phyloP scores from a whole-genome alignment of 2,888 invertebrate genomes.

The Drosophila bunnanda region DNA sequence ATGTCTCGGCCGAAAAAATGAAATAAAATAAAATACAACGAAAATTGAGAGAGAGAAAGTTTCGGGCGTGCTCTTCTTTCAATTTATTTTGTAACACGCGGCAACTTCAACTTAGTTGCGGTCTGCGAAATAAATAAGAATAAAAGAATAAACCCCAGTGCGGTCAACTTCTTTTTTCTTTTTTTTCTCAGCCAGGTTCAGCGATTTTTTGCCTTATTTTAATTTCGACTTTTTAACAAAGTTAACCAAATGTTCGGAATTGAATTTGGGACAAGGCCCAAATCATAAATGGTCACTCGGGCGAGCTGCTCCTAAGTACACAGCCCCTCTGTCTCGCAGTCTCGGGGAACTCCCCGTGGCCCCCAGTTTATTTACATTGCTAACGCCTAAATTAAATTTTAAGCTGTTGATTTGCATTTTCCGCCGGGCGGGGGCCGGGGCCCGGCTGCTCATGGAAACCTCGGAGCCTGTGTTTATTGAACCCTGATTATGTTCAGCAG shows the following conservation, averaged over 20 bases:
- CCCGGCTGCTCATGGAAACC: neutral
- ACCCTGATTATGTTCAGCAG: conserved; percentile 68
- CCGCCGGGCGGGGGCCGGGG: conserved; percentile 20
- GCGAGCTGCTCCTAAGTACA: conserved; percentile 69
- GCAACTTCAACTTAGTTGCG: conserved; percentile 59
- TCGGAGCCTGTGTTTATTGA: conserved; percentile 66
- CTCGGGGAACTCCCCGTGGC: neutral
- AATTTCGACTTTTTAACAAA: conserved; percentile 80
- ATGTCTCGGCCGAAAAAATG: conserved; percentile 23
- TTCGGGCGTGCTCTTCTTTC: conserved; percentile 47
- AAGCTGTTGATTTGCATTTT: conserved; percentile 80
- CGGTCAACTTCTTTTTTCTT: conserved; percentile 56
- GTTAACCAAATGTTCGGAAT: conserved; percentile 72
- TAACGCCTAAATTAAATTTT: conserved; percentile 77
- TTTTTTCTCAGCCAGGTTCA: conserved; percentile 4
- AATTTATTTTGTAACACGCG: conserved; percentile 52
- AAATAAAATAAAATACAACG: conserved; percentile 17
- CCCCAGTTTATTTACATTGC: conserved; percentile 68
- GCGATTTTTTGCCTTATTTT: conserved; percentile 63
- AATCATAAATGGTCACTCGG: conserved; percentile 70
- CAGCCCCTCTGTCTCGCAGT: conserved; percentile 23
- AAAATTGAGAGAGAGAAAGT: conserved; percentile 31
- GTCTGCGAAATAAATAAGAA: conserved; percentile 20
- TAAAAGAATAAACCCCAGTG: conserved; percentile 48
- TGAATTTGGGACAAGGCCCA: conserved; percentile 69